Base-by-base conservation (phyloP, 2,888 invertebrate genomes). In the Cremastinae sp. region DNA sequence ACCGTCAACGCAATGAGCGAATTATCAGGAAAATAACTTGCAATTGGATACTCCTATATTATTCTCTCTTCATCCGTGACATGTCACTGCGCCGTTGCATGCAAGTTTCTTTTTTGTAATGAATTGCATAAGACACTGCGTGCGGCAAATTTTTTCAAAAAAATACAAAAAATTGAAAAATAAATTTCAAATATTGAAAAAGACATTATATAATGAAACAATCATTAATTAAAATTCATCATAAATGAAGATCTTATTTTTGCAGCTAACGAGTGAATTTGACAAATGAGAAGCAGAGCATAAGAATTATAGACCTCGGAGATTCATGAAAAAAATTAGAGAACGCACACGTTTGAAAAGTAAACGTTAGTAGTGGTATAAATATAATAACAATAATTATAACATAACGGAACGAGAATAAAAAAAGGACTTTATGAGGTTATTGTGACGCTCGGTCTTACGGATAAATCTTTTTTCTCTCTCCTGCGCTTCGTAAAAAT, bases 221-320 rank as follows among this genome's bases (percentile, higher is more conserved):
- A 9, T n/a, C n/a, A 41, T 12, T 2, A 2, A 9, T 41, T 2
- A n/a, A 12, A 9, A 8, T 41, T 41, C 2, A 41, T 41, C 2
- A 8, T 5, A 41, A 9, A 41, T 9, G 41, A 41, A 2, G 2
- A 41, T 41, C 12, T n/a, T 43, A 61, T 5, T 2, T 28, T 28
- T 28, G 58, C 41, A 65, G 62, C 58, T 18, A 70, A 65, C 70
- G 22, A 39, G 65, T 61, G 65, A 39, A 20, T 75, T 71, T 75
- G 75, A 75, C 75, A 75, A 75, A 75, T 75, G 75, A 66, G 70
- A 65, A 75, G 59, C 59, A 55, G 75, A 75, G 70, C 70, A 64
- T 59, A 70, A 64, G 69, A 70, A 65, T 65, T 49, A 59, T 51
- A 22, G 55, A 59, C 39, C 70, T 59, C 47, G 53, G 37, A 47